Percentiles rank a stretch among this genome's conserved stretches.
Evolutionary conservation across 2,797 vertebrate genomes (phyloP).

Genomic region (Furcifer pardalis): DNA sequence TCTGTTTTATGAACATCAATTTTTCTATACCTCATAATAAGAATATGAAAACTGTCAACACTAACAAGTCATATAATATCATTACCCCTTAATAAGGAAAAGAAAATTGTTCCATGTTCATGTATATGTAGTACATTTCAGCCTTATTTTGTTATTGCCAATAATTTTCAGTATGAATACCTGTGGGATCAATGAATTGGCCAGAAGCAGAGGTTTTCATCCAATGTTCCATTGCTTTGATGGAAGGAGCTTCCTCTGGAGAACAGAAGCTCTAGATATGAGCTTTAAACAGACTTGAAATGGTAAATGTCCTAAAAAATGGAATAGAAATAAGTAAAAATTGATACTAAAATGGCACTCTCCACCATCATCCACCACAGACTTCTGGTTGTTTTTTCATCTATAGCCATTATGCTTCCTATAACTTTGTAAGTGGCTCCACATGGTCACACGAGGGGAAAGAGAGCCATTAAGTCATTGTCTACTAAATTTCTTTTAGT

Average conservation of each 20-base stretch:
- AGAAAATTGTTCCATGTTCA: too few relatives aligned
- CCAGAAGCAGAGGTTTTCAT: neutral
- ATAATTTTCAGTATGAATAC: neutral
- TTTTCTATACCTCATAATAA: neutral
- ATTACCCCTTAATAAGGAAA: neutral
- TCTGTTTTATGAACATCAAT: neutral
- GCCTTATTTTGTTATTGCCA: neutral
- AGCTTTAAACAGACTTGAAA: neutral
- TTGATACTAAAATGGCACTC: neutral
- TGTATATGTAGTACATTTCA: neutral
- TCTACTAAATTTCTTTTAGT: neutral
- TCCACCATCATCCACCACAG: neutral
- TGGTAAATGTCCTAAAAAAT: neutral
- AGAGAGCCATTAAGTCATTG: neutral
- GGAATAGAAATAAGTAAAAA: neutral
- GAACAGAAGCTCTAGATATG: neutral
- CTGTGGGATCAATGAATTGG: neutral
- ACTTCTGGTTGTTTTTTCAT: neutral
- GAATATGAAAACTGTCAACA: neutral
- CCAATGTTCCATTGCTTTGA: neutral
- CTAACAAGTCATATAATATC: neutral
- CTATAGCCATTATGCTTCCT: neutral
- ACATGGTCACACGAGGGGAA: neutral
- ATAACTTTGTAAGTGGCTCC: neutral
- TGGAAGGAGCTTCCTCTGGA: neutral